Evolutionary conservation across 1,140 invertebrate genomes (phyloP).

Genomic region (Parapsyche elsis): DNA sequence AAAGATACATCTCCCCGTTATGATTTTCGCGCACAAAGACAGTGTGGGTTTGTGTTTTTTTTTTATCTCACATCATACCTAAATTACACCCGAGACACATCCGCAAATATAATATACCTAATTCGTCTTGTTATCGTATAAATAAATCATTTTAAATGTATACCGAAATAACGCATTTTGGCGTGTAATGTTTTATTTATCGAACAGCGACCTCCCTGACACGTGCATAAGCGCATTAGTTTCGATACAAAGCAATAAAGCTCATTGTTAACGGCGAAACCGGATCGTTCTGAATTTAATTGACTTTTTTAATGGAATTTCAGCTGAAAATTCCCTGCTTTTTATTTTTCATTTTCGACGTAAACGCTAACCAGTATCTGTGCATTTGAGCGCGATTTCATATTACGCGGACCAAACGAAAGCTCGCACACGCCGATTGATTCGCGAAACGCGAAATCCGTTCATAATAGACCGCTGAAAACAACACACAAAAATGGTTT

Average conservation of each 20-base stretch:
- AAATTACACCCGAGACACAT: too few species aligned
- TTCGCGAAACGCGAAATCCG: background rate
- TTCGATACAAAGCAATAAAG: background rate
- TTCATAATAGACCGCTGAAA: background rate
- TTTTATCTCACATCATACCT: too few species aligned
- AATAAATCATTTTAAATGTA: background rate
- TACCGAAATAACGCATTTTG: background rate
- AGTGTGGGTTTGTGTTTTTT: too few species aligned
- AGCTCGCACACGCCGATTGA: background rate
- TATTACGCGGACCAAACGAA: background rate
- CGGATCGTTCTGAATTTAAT: background rate
- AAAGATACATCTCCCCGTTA: background rate
- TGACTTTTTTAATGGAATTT: slow-evolving; percentile 25
- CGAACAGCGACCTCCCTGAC: background rate
- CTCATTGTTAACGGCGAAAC: background rate
- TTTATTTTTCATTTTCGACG: background rate
- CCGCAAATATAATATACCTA: too few species aligned
- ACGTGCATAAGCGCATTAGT: slow-evolving; percentile 12
- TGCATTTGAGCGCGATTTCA: slow-evolving; percentile 3
- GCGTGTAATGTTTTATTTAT: too few species aligned
- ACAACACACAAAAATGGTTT: too few species aligned
- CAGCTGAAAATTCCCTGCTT: background rate
- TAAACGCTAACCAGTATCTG: background rate
- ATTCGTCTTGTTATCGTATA: background rate
- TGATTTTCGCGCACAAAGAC: too few species aligned